These are phyloP conservation scores for Perdita meconis DNA, from an alignment of 2,888 invertebrate species.

Conservation along the genomic window DNA sequence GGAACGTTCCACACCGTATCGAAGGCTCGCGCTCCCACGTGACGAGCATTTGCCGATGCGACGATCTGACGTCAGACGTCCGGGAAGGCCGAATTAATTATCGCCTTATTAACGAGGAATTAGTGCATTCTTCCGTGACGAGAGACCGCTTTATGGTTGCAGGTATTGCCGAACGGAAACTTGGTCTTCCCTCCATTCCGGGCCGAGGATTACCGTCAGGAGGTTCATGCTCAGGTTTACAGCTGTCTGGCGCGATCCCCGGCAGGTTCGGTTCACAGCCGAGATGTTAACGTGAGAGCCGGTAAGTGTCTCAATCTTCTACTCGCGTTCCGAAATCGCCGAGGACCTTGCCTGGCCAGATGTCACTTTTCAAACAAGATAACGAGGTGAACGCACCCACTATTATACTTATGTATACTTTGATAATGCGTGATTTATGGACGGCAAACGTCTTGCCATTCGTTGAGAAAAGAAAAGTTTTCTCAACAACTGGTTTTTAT, in stretches of 20 bases:
- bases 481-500: no score
- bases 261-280: slow-evolving; percentile 95
- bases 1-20: slow-evolving; percentile 4
- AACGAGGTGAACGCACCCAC: not conserved
- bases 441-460: slow-evolving; percentile 15
- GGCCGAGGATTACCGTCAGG: slow-evolving; percentile 96
- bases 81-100: slow-evolving; percentile 48
- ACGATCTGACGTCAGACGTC: slow-evolving; percentile 39
- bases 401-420: slow-evolving; percentile 3
- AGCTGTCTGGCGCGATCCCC: slow-evolving; percentile 95
- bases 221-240: slow-evolving; percentile 97
- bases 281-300: slow-evolving; percentile 97
- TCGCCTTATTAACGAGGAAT: slow-evolving; percentile 21
- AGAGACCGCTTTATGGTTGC: slow-evolving; percentile 40
- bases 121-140: not conserved
- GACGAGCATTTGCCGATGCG: slow-evolving; percentile 24
- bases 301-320: slow-evolving; percentile 87
- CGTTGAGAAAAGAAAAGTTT: not conserved
- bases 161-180: slow-evolving; percentile 95
- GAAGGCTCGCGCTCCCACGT: slow-evolving; percentile 36
- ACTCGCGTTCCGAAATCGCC: slow-evolving; percentile 28
- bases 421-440: no score
- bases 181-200: slow-evolving; percentile 97
- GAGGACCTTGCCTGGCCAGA: slow-evolving; percentile 54
- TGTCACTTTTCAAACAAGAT: slow-evolving; percentile 34